Percentiles rank a stretch among this genome's conserved stretches.
phyloP scores from a whole-genome alignment of 2,797 vertebrate species.

The Eulemur mongoz region DNA sequence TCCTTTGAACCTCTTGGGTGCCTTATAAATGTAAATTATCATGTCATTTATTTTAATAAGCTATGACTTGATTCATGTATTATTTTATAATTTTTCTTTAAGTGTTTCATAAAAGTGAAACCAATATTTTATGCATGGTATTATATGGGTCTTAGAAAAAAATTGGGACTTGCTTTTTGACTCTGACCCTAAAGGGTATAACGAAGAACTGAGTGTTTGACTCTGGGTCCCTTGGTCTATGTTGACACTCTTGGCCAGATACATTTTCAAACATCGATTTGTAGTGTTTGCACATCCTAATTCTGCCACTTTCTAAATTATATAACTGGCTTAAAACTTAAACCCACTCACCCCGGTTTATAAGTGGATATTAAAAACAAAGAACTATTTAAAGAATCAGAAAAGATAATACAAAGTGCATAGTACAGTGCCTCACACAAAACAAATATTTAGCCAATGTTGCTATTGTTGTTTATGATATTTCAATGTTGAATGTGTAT shows the following conservation, averaged over 20 bases:
- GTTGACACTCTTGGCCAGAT: not conserved
- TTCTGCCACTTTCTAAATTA: slow-evolving; percentile 33
- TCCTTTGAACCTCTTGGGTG: not conserved
- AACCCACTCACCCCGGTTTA: not conserved
- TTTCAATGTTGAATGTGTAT: not conserved
- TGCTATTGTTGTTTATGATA: not conserved
- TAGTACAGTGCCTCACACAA: not conserved
- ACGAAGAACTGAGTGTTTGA: not conserved
- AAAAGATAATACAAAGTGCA: not conserved
- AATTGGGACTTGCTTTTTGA: not conserved
- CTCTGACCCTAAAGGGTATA: not conserved
- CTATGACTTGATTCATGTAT: not conserved
- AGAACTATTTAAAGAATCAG: not conserved
- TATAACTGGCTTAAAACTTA: not conserved
- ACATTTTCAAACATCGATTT: not conserved
- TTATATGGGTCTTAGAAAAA: not conserved
- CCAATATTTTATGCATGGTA: not conserved
- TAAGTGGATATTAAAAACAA: not conserved
- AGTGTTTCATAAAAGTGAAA: slow-evolving; percentile 1
- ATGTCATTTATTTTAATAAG: not conserved
- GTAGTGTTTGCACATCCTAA: not conserved
- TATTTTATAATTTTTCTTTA: not conserved
- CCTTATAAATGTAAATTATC: not conserved
- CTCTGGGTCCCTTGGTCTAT: not conserved
- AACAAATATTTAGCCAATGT: not conserved